Base-by-base conservation (phyloP, 2,113 vertebrate species). In the Asarcornis scutulata region DNA sequence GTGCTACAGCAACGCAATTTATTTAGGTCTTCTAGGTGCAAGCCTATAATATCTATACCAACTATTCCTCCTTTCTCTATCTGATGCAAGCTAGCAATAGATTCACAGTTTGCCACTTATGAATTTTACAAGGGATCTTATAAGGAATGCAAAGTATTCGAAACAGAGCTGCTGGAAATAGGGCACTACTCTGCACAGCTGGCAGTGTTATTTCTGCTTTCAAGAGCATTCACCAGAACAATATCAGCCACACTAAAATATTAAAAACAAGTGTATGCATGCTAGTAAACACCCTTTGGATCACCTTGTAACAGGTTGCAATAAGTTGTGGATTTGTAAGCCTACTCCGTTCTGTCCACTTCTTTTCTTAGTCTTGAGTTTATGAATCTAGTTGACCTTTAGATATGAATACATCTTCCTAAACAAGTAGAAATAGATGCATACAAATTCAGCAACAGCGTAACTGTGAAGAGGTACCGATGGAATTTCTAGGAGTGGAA, bases 1-100 rank as follows among this genome's bases (percentile, higher is more conserved):
- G 63, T 27, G 13, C 58, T 86, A 75, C 9, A 92, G 76, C 55
- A 96, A 91, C 42, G 18, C 46, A 91, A 91, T 93, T 94, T 9
- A 58, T 86, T 95, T 78, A 74, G 32, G 31, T 85, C 50, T 94
- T 60, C 48, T 29, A 62, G 46, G 58, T 84, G 64, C 13, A 79
- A 88, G 32, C 58, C 52, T 36, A 31, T 27, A 36, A 38, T 71
- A 21, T 27, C 40, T 60, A 12, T 20, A 73, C 25, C 6, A 72
- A 66, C 42, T 40, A 17, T 50, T 86, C 90, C n/a, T 89, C 11
- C 21, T 59, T 76, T 31, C 20, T 55, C 58, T 89, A 53, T 50
- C 36, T 74, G 42, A 80, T 22, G 31, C 52, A 89, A 87, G 62
- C 52, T 40, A 77, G 27, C 58, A 25, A 36, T 59, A 91, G 27